Conservation (phyloP, 2,797 vertebrate genomes). For the Pantherophis alleghaniensis region DNA sequence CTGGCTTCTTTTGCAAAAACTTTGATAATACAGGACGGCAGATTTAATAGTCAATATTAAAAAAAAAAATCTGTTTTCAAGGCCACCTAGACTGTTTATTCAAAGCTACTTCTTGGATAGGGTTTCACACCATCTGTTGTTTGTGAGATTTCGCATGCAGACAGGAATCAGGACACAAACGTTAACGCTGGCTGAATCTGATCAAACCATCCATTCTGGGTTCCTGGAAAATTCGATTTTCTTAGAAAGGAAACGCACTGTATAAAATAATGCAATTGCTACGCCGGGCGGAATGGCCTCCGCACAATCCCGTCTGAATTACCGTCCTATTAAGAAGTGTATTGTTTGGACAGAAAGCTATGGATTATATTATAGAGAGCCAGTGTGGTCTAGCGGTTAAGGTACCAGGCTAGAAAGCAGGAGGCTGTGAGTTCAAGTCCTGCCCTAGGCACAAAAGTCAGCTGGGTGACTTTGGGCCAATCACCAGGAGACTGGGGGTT, state of each 20-base stretch:
- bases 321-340: background rate
- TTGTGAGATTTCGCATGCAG: background rate
- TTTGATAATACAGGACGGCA: conserved; percentile 34
- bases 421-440: background rate
- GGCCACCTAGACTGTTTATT: conserved; percentile 38
- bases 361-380: background rate
- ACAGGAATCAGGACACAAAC: accelerated
- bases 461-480: background rate
- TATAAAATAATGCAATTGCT: background rate
- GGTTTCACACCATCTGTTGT: background rate
- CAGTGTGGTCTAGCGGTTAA: background rate
- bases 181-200: background rate
- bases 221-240: background rate
- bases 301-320: background rate
- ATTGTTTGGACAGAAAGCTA: no score
- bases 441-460: accelerated
- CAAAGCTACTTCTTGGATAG: conserved; percentile 15
- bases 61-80: background rate
- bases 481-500: no score
- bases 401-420: no score
- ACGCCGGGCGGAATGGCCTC: background rate
- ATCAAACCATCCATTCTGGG: background rate
- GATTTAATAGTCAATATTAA: conserved; percentile 50
- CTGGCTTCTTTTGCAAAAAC: conserved; percentile 26
- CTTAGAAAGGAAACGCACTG: background rate